Evolutionary conservation across 2,888 invertebrate species (phyloP), one percentile per base, ranked within the genome.

Genomic region (Lasioglossum morio): DNA sequence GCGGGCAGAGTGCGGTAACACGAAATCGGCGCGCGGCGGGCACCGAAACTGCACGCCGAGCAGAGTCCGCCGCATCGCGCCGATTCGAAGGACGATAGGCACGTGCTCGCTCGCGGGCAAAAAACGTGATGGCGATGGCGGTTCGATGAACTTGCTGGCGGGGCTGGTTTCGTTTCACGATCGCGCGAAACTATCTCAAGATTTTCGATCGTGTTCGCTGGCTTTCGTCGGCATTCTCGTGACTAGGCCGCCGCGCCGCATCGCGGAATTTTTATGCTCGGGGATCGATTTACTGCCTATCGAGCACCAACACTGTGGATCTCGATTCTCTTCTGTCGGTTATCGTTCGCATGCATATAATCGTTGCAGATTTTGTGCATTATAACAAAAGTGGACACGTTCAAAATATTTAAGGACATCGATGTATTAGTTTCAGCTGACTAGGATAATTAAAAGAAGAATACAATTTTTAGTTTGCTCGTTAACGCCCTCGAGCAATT

Each of bases 51-150:
- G 81, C 53, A 73, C 43, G 82, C 72, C 74, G 76, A 66, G 77
- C 80, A 69, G 75, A 85, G 30, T 84, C 82, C 82, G 80, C 63
- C 7, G 63, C 14, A 30, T 81, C 79, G 83, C 82, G 75, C 79
- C 80, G 77, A 81, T 72, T 69, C 81, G 82, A 79, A 85, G 81
- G 81, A 77, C 82, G 81, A 81, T 63, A 46, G 79, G 74, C 89
- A 87, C 86, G 84, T 86, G 84, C 76, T 40, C 69, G 70, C 40
- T 73, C 73, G 80, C 37, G n/a, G 53, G 72, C 77, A 72, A 84
- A 90, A 90, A 90, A 90, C 87, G 83, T 90, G 89, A 89, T 76
- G 74, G 60, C 74, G 89, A 89, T 75, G 74, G 60, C 74, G 72
- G 80, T 84, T 88, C 83, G 77, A 79, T 81, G 85, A 88, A 87